phyloP scores from a whole-genome alignment of 2,888 invertebrate species.

The Caenorhabditis sinica region DNA sequence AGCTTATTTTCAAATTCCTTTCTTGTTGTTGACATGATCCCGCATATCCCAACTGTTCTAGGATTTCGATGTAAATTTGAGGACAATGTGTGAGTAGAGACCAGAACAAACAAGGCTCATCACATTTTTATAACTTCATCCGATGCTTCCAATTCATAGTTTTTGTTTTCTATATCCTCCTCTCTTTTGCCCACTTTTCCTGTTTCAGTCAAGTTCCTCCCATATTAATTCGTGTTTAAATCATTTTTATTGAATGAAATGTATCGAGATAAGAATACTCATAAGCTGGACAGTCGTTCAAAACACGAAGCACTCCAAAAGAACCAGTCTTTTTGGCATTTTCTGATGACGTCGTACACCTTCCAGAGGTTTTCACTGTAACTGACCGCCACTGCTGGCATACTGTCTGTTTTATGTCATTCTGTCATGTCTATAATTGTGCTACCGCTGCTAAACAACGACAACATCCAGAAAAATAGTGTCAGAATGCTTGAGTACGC shows the following conservation, averaged over 20 bases:
- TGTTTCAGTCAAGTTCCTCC: slow-evolving; percentile 21
- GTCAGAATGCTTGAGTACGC: slow-evolving; percentile 36
- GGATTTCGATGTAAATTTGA: slow-evolving; percentile 1
- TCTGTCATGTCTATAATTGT: slow-evolving; percentile 38
- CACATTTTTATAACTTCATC: not conserved
- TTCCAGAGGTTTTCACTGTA: slow-evolving; percentile 11
- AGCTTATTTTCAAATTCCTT: slow-evolving; percentile 19
- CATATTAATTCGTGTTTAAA: slow-evolving; percentile 44
- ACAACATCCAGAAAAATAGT: slow-evolving; percentile 5
- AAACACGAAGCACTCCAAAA: slow-evolving; percentile 22
- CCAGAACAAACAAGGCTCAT: slow-evolving; percentile 14
- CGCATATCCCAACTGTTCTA: slow-evolving; percentile 30
- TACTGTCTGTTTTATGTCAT: not conserved
- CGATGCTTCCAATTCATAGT: not conserved
- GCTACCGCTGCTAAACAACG: slow-evolving; percentile 2
- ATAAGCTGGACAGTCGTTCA: slow-evolving; percentile 17
- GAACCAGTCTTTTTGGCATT: slow-evolving; percentile 16
- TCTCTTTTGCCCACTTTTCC: not conserved
- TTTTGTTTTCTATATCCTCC: slow-evolving; percentile 16
- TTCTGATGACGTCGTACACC: slow-evolving; percentile 18
- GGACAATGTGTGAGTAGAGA: not conserved
- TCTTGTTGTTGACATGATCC: not conserved
- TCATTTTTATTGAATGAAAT: slow-evolving; percentile 49
- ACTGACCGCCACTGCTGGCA: slow-evolving; percentile 2
- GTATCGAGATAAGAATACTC: not conserved